Conservation (phyloP, 2,113 vertebrate genomes). For the Tachysurus vachellii region DNA sequence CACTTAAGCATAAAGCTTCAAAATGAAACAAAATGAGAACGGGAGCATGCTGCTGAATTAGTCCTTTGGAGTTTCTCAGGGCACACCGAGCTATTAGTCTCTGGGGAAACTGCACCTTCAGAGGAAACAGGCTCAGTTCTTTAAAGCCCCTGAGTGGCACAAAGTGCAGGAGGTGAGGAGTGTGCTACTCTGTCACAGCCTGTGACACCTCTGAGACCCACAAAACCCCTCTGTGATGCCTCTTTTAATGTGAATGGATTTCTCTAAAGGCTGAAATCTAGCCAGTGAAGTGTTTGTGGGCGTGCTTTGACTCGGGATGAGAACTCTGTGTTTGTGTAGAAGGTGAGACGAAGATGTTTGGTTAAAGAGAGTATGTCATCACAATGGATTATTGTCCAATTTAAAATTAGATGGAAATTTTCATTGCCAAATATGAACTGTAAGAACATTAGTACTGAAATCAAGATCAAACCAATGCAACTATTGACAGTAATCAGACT, state of each 20-base stretch:
- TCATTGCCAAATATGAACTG: neutral
- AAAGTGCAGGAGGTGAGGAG: slow-evolving; percentile 38
- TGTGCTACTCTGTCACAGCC: slow-evolving; percentile 39
- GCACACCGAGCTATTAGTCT: slow-evolving; percentile 40
- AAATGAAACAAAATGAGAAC: slow-evolving; percentile 6
- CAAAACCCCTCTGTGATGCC: slow-evolving; percentile 60
- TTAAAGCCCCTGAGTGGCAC: slow-evolving; percentile 32
- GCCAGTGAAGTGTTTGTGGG: slow-evolving; percentile 27
- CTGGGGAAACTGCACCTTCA: slow-evolving; percentile 25
- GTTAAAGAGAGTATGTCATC: slow-evolving; percentile 30
- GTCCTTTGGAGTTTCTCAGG: slow-evolving; percentile 36
- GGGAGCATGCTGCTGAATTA: slow-evolving; percentile 35
- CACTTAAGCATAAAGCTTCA: neutral
- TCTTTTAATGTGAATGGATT: slow-evolving; percentile 70
- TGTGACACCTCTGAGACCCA: slow-evolving; percentile 57
- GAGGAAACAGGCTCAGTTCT: slow-evolving; percentile 31
- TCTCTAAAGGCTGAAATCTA: slow-evolving; percentile 55
- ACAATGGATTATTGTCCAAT: slow-evolving; percentile 25
- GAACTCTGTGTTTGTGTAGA: slow-evolving; percentile 14
- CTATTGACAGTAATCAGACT: neutral
- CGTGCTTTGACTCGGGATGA: slow-evolving; percentile 26
- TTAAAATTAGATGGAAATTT: neutral
- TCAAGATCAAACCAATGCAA: neutral
- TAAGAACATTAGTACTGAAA: neutral
- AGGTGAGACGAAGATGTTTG: slow-evolving; percentile 28